Evolutionary conservation across 2,797 vertebrate species (phyloP), one percentile per base, ranked within the genome.

Genomic region (Gephyroberyx darwinii): DNA sequence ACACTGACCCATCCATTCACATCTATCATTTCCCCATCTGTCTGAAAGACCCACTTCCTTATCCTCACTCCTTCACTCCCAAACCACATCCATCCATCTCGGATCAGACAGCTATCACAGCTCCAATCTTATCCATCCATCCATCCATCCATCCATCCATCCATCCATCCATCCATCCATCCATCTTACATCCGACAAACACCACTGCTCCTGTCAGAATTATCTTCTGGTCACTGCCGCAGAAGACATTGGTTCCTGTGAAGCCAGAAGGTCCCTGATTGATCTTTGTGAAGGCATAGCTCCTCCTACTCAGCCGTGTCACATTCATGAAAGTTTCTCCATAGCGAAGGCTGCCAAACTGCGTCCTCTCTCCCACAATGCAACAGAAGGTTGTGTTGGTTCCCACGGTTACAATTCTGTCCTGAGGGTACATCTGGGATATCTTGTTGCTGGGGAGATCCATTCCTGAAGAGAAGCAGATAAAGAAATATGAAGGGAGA

Each of bases 161-260:
- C 26, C 93, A 26, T 26, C 26, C 26, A 26, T 26, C 26, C 50
- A 66, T 45, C 12, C 10, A 9, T 12, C 20, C 9, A 65, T 53
- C 63, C 0, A 16, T 59, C 94, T 94, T 88, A 95, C 94, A 92
- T 87, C 92, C 93, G 57, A 93, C 87, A 84, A 94, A 94, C 22
- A 94, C 39, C 48, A 92, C 90, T 0, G 92, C 0, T 56, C 94
- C 94, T 0, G 0, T 0, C 8, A 88, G 0, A 0, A 10, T 0
- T 0, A 0, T 1, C 2, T 0, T 0, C 0, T 0, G 0, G 2
- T 20, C 0, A 22, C 61, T 9, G 1, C 0, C 1, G 58, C 93
- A 94, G 57, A 83, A 0, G 10, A 90, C 51, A 12, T 94, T 93
- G 61, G 65, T 80, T 60, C 94, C 94, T 0, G 84, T 2, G 0